Evolutionary conservation across 2,888 invertebrate species (phyloP).

Genomic region (Maniola hyperantus): DNA sequence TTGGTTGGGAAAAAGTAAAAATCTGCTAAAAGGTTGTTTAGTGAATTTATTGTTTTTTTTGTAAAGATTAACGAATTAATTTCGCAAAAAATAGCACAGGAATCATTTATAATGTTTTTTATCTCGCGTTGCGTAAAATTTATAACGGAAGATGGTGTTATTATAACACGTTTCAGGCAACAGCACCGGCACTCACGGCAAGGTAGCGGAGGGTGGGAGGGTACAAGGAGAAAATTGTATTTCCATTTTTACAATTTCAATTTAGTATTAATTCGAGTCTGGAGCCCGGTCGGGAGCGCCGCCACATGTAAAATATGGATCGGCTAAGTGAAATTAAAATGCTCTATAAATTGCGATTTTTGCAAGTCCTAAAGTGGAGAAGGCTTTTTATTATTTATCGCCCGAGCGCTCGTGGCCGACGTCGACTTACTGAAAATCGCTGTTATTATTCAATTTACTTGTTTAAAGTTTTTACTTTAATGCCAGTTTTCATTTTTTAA

Average conservation of each 20-base stretch:
- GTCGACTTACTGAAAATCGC: slow-evolving; percentile 75
- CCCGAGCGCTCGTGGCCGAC: slow-evolving; percentile 68
- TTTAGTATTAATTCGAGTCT: slow-evolving; percentile 82
- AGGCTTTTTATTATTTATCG: slow-evolving; percentile 82
- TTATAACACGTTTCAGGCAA: slow-evolving; percentile 71
- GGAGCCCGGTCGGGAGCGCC: slow-evolving; percentile 74
- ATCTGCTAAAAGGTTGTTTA: not conserved
- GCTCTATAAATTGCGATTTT: slow-evolving; percentile 83
- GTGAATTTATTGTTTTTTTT: not conserved
- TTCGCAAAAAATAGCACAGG: slow-evolving; percentile 23
- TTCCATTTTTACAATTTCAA: slow-evolving; percentile 83
- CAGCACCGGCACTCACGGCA: slow-evolving; percentile 55
- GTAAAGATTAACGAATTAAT: not conserved
- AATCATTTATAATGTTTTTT: slow-evolving; percentile 31
- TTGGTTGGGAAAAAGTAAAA: not conserved
- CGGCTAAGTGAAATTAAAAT: slow-evolving; percentile 83
- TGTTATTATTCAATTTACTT: slow-evolving; percentile 79
- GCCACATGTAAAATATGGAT: slow-evolving; percentile 83
- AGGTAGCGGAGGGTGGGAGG: slow-evolving; percentile 54
- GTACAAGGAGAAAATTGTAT: slow-evolving; percentile 80
- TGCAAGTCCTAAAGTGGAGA: slow-evolving; percentile 83
- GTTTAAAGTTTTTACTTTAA: slow-evolving; percentile 70
- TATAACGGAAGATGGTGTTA: slow-evolving; percentile 68
- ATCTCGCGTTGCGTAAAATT: slow-evolving; percentile 39
- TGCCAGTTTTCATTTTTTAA: slow-evolving; percentile 41